Evolutionary conservation across 1,140 invertebrate species (phyloP).

Genomic region (Propsilocerus akamusi): DNA sequence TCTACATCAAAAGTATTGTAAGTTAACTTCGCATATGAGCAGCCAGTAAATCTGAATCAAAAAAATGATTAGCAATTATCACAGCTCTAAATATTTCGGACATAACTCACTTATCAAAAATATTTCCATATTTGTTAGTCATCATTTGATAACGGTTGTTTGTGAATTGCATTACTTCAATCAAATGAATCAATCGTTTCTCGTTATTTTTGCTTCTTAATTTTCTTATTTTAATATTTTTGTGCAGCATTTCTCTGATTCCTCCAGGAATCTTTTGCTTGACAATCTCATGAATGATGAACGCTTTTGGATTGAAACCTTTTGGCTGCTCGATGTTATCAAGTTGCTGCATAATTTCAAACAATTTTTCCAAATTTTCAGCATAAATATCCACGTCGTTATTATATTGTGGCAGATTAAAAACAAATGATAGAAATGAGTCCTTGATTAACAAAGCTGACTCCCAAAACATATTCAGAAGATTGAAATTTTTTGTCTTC

Average conservation of each 20-base stretch:
- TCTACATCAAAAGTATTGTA: constrained; percentile 62
- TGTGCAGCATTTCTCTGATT: too few species aligned
- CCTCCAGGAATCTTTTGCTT: neutral
- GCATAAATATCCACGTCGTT: constrained; percentile 33
- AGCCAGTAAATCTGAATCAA: constrained; percentile 39
- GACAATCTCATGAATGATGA: neutral
- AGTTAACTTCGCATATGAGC: constrained; percentile 46
- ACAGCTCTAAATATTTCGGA: neutral
- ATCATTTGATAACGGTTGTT: constrained; percentile 63
- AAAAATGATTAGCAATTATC: constrained; percentile 7
- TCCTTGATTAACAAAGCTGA: too few species aligned
- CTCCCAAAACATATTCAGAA: too few species aligned
- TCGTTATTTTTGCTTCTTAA: constrained; percentile 32
- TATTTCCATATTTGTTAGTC: constrained; percentile 58
- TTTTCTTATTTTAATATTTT: too few species aligned
- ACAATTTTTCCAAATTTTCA: constrained; percentile 34
- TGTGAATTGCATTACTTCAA: constrained; percentile 63
- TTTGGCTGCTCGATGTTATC: constrained; percentile 34
- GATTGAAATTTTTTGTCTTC: too few species aligned
- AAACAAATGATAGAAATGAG: too few species aligned
- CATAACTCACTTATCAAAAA: constrained; percentile 40
- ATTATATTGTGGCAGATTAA: too few species aligned
- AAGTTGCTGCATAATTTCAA: constrained; percentile 36
- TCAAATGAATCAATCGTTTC: constrained; percentile 47
- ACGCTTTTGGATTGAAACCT: constrained; percentile 29